Evolutionary conservation across 2,113 vertebrate genomes (phyloP).

Genomic region (Protobothrops flavoviridis): DNA sequence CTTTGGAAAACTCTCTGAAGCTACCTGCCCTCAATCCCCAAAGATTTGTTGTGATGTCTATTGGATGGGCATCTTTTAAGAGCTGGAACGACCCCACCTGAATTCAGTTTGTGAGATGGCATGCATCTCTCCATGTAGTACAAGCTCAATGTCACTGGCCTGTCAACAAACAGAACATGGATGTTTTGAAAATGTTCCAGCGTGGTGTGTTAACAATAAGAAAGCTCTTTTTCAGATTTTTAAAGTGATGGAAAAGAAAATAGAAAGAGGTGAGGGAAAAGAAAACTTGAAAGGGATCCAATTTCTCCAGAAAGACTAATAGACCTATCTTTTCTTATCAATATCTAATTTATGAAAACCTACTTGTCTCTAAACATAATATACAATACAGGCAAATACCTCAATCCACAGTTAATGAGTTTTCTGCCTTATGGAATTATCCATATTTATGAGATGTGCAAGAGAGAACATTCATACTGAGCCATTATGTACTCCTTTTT

Average conservation of each 20-base stretch:
- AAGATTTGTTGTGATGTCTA: neutral
- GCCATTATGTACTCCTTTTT: neutral
- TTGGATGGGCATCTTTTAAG: neutral
- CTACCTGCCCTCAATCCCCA: accelerated
- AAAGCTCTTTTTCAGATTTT: neutral
- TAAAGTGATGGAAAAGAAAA: neutral
- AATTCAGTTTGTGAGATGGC: neutral
- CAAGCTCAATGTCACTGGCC: neutral
- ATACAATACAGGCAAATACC: neutral
- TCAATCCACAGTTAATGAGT: neutral
- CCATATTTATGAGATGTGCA: neutral
- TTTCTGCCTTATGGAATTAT: neutral
- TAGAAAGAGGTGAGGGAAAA: neutral
- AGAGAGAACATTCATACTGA: conserved; percentile 12
- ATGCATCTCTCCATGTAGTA: neutral
- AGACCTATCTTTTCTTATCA: neutral
- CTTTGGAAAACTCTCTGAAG: conserved; percentile 52
- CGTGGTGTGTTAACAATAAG: neutral
- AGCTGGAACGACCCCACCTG: neutral
- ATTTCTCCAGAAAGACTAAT: neutral
- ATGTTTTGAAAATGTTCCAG: neutral
- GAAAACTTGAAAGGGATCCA: neutral
- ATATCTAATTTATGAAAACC: neutral
- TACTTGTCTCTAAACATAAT: neutral
- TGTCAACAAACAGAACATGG: neutral